Base-by-base conservation (phyloP, 2,113 vertebrate species). In the Garra rufa region DNA sequence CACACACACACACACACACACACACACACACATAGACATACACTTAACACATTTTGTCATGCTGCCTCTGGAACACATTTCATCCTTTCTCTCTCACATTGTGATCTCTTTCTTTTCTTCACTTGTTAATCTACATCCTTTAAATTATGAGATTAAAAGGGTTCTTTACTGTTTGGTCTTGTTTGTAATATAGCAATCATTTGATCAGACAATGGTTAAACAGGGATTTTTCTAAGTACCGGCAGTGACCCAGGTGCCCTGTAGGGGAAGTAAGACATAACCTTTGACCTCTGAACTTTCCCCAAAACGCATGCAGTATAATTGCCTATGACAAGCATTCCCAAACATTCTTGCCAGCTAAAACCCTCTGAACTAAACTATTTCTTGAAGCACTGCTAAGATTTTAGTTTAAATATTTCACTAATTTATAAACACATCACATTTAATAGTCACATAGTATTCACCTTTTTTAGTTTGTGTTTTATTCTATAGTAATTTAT, bases 1-100 rank as follows among this genome's bases (percentile, higher is more conserved):
- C 93, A 93, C 92, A 92, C 52, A 55, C 52, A 94, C 92, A 91
- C 92, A 93, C 93, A 94, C 91, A 92, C 92, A 93, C 93, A 94
- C 92, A 92, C 92, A 93, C 93, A 94, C 92, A 91, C 85, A 67
- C 76, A 44, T 57, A 78, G 1, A 46, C 78, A 67, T 4, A 48
- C 17, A 67, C 61, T 48, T 67, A 44, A 67, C 77, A 80, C 6
- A 67, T 14, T 81, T 26, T 34, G 46, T 82, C 65, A 82, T 24
- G 46, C 65, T 52, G 65, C 65, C 28, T 82, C 48, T 38, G 46
- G 7, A 52, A 81, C 21, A 52, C 59, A 19, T 80, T 21, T 52
- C 19, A 38, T 67, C 15, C 17, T n/a, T 67, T 70, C 44, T 14
- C 26, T 50, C 26, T 28, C 77, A n/a, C n/a, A 63, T 61, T 46